A percentile compares a stretch with the other conserved stretches of the same genome.
Evolutionary conservation across 2,113 vertebrate species (phyloP).

Genomic region (Anas platyrhynchos): DNA sequence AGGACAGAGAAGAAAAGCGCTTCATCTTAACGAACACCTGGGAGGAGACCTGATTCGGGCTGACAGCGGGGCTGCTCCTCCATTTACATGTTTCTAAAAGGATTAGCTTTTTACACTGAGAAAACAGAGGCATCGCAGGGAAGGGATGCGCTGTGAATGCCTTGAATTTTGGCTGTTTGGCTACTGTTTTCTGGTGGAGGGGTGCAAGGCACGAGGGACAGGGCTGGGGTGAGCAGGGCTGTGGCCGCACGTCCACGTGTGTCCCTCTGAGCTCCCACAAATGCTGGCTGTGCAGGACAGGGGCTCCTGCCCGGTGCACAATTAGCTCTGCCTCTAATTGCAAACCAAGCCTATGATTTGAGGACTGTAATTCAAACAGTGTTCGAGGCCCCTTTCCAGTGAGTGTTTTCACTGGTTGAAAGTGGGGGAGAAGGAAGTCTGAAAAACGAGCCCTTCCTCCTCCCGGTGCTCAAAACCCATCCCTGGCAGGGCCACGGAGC

Average conservation of each 20-base stretch:
- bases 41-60: neutral
- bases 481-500: neutral
- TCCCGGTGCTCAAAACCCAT: neutral
- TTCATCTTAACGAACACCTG: neutral
- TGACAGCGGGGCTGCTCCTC: neutral
- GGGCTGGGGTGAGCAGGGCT: neutral
- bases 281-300: neutral
- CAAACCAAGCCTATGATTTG: neutral
- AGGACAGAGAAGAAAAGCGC: neutral
- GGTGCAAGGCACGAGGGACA: neutral
- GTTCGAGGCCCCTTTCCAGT: neutral
- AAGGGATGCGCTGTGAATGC: neutral
- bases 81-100: constrained; percentile 50
- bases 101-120: constrained; percentile 16
- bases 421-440: neutral
- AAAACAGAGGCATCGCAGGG: neutral
- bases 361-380: neutral
- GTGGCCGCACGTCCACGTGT: rapidly evolving
- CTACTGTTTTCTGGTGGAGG: neutral
- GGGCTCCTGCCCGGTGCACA: neutral
- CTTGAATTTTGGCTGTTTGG: neutral
- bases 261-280: neutral
- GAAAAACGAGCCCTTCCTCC: neutral
- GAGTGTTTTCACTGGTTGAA: neutral
- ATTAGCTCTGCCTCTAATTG: neutral